Evolutionary conservation across 2,113 vertebrate species (phyloP).

Genomic region (Diphyllodes magnificus): DNA sequence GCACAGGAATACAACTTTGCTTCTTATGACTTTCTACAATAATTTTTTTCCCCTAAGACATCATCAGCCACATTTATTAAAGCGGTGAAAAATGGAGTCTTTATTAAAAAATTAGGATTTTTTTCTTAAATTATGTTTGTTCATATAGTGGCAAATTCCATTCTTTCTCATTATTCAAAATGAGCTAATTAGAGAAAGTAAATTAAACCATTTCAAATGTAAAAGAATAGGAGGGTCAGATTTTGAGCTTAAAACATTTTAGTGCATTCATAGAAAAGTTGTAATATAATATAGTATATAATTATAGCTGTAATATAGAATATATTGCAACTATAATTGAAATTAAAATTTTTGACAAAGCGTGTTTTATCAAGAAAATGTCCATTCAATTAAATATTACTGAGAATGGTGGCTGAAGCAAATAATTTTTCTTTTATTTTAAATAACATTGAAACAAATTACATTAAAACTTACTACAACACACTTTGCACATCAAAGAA

Average conservation of each 20-base stretch:
- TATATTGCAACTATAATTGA: background rate
- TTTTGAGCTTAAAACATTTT: background rate
- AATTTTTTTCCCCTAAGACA: background rate
- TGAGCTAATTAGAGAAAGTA: background rate
- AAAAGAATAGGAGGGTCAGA: background rate
- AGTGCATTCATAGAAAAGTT: background rate
- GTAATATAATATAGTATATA: background rate
- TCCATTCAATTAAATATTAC: background rate
- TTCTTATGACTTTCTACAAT: background rate
- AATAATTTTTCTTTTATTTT: background rate
- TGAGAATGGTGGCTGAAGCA: background rate
- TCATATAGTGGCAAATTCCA: background rate
- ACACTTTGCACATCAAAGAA: background rate
- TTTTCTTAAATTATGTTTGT: background rate
- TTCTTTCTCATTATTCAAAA: background rate
- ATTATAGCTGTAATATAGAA: background rate
- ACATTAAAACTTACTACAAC: background rate
- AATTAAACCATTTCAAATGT: background rate
- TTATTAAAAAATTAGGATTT: background rate
- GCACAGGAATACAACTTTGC: background rate
- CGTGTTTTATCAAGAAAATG: background rate
- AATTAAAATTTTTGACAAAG: background rate
- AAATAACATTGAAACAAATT: background rate
- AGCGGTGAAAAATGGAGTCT: background rate
- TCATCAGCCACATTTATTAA: background rate